Evolutionary conservation across 2,113 vertebrate genomes (phyloP).

Genomic region (Pagrus major): DNA sequence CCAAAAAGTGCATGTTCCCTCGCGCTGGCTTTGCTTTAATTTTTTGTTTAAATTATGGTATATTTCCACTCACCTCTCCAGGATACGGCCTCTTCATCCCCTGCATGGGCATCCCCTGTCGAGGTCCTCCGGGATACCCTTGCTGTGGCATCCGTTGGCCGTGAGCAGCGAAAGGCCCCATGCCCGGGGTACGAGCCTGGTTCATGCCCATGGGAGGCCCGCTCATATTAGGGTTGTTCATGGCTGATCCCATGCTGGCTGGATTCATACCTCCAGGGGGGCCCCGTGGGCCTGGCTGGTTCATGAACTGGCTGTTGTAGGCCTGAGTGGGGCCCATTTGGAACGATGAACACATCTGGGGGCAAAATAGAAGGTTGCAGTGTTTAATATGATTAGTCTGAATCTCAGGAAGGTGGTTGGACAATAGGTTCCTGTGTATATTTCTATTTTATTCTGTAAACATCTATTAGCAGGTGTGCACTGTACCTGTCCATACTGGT

Average conservation of each 20-base stretch:
- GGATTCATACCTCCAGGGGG: conserved; percentile 97
- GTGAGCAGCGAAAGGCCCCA: conserved; percentile 92
- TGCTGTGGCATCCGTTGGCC: conserved; percentile 98
- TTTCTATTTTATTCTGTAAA: conserved; percentile 11
- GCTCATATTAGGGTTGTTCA: conserved; percentile 94
- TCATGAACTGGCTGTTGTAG: conserved; percentile 99
- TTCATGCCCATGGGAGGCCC: conserved; percentile 97
- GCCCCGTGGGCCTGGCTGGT: conserved; percentile 94
- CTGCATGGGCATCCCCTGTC: conserved; percentile 94
- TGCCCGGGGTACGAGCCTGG: conserved; percentile 94
- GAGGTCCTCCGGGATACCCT: conserved; percentile 92
- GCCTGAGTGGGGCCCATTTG: conserved; percentile 98
- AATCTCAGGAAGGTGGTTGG: neutral
- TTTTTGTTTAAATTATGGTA: neutral
- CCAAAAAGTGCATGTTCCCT: neutral
- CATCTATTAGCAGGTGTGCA: conserved; percentile 14
- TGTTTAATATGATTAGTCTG: conserved; percentile 13
- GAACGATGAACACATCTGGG: conserved; percentile 98
- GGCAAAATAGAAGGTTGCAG: conserved; percentile 69
- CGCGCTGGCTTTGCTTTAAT: too few species aligned
- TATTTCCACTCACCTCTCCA: conserved; percentile 89
- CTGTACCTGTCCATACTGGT: conserved; percentile 96
- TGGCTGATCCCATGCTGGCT: conserved; percentile 90
- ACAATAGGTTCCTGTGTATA: neutral
- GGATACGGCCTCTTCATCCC: conserved; percentile 98